These are phyloP conservation scores for Anthoptus insignis DNA, from an alignment of 2,888 invertebrate genomes.

Conservation along the genomic window DNA sequence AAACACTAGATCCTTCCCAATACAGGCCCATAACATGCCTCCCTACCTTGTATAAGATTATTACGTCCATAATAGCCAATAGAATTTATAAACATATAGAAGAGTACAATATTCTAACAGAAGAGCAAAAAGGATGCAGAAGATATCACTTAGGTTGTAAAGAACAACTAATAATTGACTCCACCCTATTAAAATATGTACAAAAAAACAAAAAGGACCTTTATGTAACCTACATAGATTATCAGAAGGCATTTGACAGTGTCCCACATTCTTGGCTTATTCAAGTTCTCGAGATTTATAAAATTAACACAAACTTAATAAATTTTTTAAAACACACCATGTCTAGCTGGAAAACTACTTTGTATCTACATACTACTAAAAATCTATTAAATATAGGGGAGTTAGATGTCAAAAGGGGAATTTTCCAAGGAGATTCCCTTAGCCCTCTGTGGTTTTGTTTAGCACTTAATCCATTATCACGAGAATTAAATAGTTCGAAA, in stretches of 20 bases:
- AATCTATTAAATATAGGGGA: too few species aligned
- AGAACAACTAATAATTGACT: neutral
- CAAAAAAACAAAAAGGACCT: too few species aligned
- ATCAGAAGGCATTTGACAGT: too few species aligned
- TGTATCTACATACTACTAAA: neutral
- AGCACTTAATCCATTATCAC: neutral
- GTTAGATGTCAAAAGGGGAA: neutral
- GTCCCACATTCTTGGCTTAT: conserved; percentile 1
- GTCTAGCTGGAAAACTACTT: neutral
- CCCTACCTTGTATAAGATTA: conserved; percentile 44
- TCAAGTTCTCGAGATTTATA: neutral
- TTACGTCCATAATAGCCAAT: conserved; percentile 23
- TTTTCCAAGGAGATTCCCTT: neutral
- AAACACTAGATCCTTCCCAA: conserved; percentile 36
- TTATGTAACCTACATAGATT: too few species aligned
- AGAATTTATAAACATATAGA: conserved; percentile 3
- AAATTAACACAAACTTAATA: neutral
- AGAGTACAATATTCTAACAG: neutral
- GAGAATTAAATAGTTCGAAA: neutral
- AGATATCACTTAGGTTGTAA: neutral
- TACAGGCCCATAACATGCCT: conserved; percentile 48
- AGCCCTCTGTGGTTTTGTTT: too few species aligned
- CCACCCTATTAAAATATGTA: neutral
- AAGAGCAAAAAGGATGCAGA: conserved; percentile 4
- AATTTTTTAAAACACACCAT: neutral